phyloP scores from a whole-genome alignment of 2,888 invertebrate species.

The Tetragonisca angustula region DNA sequence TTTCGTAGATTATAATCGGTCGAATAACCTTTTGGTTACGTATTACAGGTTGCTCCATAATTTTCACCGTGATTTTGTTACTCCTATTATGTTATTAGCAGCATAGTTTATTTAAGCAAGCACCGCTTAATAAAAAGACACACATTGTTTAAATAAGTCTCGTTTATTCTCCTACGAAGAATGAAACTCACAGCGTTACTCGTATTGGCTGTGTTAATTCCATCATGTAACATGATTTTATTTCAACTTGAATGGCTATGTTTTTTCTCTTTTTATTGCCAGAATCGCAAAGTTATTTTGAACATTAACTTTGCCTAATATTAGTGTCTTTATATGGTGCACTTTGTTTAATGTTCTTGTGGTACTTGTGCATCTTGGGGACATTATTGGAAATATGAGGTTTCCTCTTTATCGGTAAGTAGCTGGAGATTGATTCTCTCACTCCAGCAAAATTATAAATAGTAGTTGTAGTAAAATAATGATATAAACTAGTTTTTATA shows the following conservation, averaged over 20 bases:
- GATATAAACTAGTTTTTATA: constrained; percentile 3
- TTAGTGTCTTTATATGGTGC: constrained; percentile 44
- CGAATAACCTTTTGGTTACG: constrained; percentile 50
- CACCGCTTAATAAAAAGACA: constrained; percentile 56
- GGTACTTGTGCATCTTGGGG: constrained; percentile 58
- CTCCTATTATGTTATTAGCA: constrained; percentile 42
- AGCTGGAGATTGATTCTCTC: constrained; percentile 59
- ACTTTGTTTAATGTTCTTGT: constrained; percentile 61
- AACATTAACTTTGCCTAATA: constrained; percentile 56
- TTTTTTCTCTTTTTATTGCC: constrained; percentile 42
- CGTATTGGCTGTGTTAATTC: constrained; percentile 29
- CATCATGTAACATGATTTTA: constrained; percentile 38
- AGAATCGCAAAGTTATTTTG: constrained; percentile 57
- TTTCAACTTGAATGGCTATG: constrained; percentile 33
- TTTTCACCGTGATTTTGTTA: constrained; percentile 37
- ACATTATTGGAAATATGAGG: constrained; percentile 42
- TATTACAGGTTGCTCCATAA: constrained; percentile 38
- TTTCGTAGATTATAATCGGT: constrained; percentile 12
- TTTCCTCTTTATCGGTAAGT: constrained; percentile 67
- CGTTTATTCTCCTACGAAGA: constrained; percentile 35
- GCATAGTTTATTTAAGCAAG: constrained; percentile 50
- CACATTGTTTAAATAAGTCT: constrained; percentile 45
- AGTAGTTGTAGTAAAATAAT: constrained; percentile 29
- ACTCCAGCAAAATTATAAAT: constrained; percentile 52
- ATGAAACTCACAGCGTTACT: constrained; percentile 19